Evolutionary conservation across 2,113 vertebrate species (phyloP), one percentile per base, ranked within the genome.

Genomic region (Hemiscyllium ocellatum): DNA sequence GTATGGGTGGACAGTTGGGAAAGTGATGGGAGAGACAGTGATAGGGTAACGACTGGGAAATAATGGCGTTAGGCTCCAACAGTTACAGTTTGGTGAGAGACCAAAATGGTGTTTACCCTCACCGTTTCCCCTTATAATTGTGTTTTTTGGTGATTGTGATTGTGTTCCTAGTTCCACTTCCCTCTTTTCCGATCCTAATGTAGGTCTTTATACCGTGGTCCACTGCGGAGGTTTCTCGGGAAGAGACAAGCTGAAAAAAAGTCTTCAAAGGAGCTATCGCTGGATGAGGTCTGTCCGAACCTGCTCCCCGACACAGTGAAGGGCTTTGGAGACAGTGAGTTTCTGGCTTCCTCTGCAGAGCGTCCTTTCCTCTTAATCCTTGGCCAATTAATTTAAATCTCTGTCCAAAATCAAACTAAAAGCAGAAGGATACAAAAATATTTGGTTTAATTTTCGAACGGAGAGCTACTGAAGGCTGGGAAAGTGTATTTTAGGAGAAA

Each of bases 201-300:
- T 42, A 95, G 94, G 22, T 95, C 94, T 10, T 24, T 6, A 24
- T 95, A 69, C 42, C 94, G 94, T 24, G 70, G 47, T 0, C 94
- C 94, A 0, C 29, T 95, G 19, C 68, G 68, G 94, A 95, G 94
- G 68, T 26, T 95, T 47, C 42, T 95, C 19, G 26, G 94, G 37
- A 95, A 95, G 68, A 37, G 68, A 42, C 94, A 95, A 72, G 94
- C 94, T 2, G 94, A 95, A 3, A 95, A 95, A 50, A 95, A 95
- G 68, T 33, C 69, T 42, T 95, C 94, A 4, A 95, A 95, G 66
- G 94, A 95, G 68, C 42, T 47, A 22, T 2, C 68, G 2, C 94
- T 22, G 42, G 69, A 76, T 4, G 94, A 95, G 10, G 26, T 20
- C 7, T 10, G 68, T 29, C 24, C 69, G 8, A 72, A 8, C 7